Percentiles rank a stretch among this genome's conserved stretches.
Evolutionary conservation across 2,113 vertebrate species (phyloP).

Genomic region (Zapus hudsonius): DNA sequence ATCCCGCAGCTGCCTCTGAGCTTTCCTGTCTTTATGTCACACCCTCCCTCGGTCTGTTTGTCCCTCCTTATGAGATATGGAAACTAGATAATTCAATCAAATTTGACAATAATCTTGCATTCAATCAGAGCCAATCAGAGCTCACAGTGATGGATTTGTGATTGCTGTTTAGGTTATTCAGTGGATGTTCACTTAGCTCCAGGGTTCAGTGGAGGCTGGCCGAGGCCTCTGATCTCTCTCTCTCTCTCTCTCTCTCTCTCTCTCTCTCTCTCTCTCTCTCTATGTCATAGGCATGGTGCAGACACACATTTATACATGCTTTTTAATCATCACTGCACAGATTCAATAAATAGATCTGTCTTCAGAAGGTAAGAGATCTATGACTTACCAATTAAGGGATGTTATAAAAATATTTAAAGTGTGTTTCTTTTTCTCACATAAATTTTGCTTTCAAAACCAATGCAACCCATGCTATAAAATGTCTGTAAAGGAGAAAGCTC

Average conservation of each 20-base stretch:
- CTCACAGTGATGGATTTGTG: conserved; percentile 36
- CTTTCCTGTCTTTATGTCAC: not conserved
- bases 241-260: conserved; percentile 15
- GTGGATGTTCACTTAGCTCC: conserved; percentile 26
- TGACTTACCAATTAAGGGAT: not conserved
- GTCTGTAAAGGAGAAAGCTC: not conserved
- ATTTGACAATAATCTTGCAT: conserved; percentile 66
- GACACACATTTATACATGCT: not conserved
- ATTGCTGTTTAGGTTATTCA: not conserved
- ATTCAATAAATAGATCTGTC: not conserved
- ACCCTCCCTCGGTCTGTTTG: not conserved
- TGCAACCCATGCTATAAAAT: not conserved
- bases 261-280: conserved; percentile 5
- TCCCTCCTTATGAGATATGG: not conserved
- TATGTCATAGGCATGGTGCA: not conserved
- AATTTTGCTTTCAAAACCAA: conserved; percentile 14
- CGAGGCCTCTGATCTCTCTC: not conserved
- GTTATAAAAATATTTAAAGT: conserved; percentile 5
- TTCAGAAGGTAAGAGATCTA: conserved; percentile 6
- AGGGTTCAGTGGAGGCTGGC: not conserved
- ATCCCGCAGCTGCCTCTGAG: not conserved
- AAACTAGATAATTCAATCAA: conserved; percentile 52
- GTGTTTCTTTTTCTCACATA: not conserved
- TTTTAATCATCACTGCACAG: not conserved
- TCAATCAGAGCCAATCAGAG: conserved; percentile 61